These are phyloP conservation scores for Drosophila nr. perissopoda DNA, from an alignment of 2,888 invertebrate species.

Conservation along the genomic window DNA sequence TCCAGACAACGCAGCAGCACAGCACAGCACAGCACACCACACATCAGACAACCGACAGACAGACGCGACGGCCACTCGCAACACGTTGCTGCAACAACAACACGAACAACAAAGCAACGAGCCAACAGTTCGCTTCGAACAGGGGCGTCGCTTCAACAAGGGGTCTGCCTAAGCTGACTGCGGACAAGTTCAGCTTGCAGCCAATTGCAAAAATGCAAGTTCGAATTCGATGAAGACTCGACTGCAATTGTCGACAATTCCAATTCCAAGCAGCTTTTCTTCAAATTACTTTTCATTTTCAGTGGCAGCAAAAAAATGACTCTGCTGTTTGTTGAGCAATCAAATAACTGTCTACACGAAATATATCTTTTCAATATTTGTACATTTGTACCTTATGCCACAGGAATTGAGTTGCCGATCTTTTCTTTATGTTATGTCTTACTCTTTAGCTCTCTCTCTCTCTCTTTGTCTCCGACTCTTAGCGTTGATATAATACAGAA, in stretches of 20 bases:
- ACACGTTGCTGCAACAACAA: constrained; percentile 51
- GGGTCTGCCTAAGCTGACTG: not conserved
- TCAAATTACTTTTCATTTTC: not conserved
- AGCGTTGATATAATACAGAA: too few relatives aligned
- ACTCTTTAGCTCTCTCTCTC: too few relatives aligned
- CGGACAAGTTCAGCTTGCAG: not conserved
- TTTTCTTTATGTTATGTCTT: not conserved
- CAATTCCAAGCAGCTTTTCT: not conserved
- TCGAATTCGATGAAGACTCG: not conserved
- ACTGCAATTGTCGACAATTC: not conserved
- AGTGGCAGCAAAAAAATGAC: not conserved
- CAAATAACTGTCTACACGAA: not conserved
- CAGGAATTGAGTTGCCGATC: not conserved
- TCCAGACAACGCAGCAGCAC: constrained; percentile 28
- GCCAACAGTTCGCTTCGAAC: constrained; percentile 26
- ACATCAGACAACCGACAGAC: not conserved
- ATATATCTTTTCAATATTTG: not conserved
- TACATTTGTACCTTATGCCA: not conserved
- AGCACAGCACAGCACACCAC: constrained; percentile 24
- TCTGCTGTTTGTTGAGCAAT: not conserved
- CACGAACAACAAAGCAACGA: constrained; percentile 9
- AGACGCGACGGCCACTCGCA: constrained; percentile 34
- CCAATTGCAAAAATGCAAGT: not conserved
- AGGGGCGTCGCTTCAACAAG: constrained; percentile 25
- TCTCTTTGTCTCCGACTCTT: too few relatives aligned